Percentiles rank a stretch among this genome's conserved stretches.
phyloP scores from a whole-genome alignment of 35 echinoderm and acorn worm species.

The Patiria miniata region DNA sequence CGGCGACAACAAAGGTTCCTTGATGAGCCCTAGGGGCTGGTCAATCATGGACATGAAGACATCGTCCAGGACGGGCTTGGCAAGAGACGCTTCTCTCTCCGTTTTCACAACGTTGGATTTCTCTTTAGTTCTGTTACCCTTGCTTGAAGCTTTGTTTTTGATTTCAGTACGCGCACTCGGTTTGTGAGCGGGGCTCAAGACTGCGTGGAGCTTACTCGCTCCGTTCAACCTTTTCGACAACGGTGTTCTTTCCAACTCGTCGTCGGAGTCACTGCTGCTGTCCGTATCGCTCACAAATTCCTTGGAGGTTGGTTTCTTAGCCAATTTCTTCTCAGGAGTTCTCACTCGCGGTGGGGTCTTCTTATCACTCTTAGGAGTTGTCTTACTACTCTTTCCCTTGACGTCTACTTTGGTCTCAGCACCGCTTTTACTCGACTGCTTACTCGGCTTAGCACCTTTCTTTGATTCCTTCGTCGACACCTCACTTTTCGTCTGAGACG shows the following conservation, averaged over 20 bases:
- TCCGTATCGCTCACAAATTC: slow-evolving; percentile 41
- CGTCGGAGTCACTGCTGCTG: background rate
- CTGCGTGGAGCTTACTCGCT: slow-evolving; percentile 9
- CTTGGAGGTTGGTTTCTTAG: background rate
- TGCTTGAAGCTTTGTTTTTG: background rate
- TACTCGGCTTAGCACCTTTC: slow-evolving; percentile 10
- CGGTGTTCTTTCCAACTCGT: background rate
- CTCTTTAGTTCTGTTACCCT: slow-evolving; percentile 16
- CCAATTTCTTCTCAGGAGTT: slow-evolving; percentile 13
- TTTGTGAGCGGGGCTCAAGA: slow-evolving; percentile 18
- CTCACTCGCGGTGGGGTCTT: slow-evolving; percentile 18
- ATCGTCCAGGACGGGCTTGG: slow-evolving; percentile 13
- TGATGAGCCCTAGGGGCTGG: background rate
- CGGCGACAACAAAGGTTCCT: slow-evolving; percentile 32
- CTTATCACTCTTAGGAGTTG: slow-evolving; percentile 30
- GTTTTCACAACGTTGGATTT: slow-evolving; percentile 7
- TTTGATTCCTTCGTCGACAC: background rate
- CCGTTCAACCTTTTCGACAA: slow-evolving; percentile 27
- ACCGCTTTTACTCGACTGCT: slow-evolving; percentile 39
- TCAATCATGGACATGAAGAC: slow-evolving; percentile 18
- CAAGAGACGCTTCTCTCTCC: background rate
- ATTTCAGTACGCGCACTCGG: slow-evolving; percentile 10
- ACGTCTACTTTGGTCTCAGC: slow-evolving; percentile 4
- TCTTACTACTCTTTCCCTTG: slow-evolving; percentile 39
- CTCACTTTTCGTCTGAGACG: background rate